Evolutionary conservation across 2,888 invertebrate species (phyloP), one percentile per base, ranked within the genome.

Genomic region (Apocheima hispidaria): DNA sequence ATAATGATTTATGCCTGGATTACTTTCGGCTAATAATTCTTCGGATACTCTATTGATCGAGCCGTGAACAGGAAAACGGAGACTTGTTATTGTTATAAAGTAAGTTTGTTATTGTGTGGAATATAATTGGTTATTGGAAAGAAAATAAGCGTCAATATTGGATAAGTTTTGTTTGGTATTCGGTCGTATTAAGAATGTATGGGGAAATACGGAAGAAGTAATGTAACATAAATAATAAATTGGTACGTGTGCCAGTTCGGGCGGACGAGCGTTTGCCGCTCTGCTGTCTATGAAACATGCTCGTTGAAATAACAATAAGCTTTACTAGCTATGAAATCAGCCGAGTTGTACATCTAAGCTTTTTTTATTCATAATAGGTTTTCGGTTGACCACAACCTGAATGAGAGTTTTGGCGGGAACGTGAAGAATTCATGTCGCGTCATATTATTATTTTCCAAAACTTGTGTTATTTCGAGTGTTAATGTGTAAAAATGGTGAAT

Each of bases 1-100:
- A 79, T 84, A 87, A 90, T 89, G 90, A 90, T 90, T 89, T 89
- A 90, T 89, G 83, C 83, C 77, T 74, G 79, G 79, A 79, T 82
- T 82, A 84, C 80, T 84, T 79, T 82, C 79, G 77, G 81, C 82
- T 88, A 84, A 86, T 88, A 86, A 88, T 86, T 86, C 81, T 78
- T 57, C 46, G 56, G 56, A 51, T 56, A 48, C 56, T 52, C 52
- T 62, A 62, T 62, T 46, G 61, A 62, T 62, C 56, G 56, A 21
- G 38, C 44, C 28, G 60, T 48, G 48, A 52, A 56, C 21, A 28
- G 56, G 44, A 52, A 56, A 62, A 41, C 41, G 33, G 10, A 38
- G 14, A n/a, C 20, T 49, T 51, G 51, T 51, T 40, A 51, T 40
- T 51, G 28, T 40, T 51, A 40, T 18, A 26, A 33, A 18, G 10